Evolutionary conservation across 1,140 invertebrate species (phyloP).

Genomic region (Philaenus spumarius): DNA sequence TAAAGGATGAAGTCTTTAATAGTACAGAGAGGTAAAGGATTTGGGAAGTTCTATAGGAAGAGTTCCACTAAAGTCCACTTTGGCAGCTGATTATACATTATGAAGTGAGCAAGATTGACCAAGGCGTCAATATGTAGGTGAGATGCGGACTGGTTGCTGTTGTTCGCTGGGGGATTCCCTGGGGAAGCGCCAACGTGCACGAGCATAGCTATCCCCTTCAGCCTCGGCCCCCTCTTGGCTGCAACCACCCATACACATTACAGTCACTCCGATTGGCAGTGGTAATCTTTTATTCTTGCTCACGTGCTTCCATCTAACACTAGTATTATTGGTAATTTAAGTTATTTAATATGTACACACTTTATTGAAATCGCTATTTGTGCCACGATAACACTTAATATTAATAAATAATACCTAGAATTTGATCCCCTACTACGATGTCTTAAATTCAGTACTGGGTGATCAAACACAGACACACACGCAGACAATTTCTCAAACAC

Average conservation of each 20-base stretch:
- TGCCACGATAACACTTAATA: slow-evolving; percentile 8
- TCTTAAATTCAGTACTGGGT: background rate
- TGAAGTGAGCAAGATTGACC: background rate
- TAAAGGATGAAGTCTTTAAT: too few relatives aligned
- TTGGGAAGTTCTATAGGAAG: too few relatives aligned
- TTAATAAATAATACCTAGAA: slow-evolving; percentile 1
- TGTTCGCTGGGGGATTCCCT: slow-evolving; percentile 19
- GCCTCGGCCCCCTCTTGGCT: slow-evolving; percentile 17
- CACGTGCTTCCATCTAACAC: background rate
- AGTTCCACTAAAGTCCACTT: too few relatives aligned
- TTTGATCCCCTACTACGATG: background rate
- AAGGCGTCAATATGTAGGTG: slow-evolving; percentile 3
- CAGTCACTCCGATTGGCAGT: background rate
- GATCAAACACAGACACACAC: too few relatives aligned
- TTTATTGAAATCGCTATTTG: background rate
- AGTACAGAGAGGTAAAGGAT: too few relatives aligned
- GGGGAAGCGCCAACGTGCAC: slow-evolving; percentile 33
- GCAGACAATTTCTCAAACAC: background rate
- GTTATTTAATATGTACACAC: background rate
- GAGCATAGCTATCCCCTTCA: slow-evolving; percentile 20
- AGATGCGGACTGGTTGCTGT: background rate
- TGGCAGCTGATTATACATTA: too few relatives aligned
- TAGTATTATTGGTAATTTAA: too few relatives aligned
- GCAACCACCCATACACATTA: slow-evolving; percentile 14
- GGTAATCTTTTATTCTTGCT: background rate